phyloP scores from a whole-genome alignment of 1,140 invertebrate species.

The Drosophila athabasca region DNA sequence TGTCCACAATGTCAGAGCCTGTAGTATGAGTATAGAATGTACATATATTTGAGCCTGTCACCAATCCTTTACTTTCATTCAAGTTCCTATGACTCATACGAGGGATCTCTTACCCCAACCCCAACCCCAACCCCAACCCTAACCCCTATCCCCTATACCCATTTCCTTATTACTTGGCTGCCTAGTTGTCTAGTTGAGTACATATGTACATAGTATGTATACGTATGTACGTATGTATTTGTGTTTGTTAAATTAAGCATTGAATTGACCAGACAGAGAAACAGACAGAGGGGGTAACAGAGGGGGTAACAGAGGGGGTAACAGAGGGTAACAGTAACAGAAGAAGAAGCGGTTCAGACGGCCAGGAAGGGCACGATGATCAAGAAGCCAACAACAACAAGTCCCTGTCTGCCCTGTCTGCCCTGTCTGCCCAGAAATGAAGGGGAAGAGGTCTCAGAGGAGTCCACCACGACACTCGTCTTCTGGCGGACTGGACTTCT shows the following conservation, averaged over 20 bases:
- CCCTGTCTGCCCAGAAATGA: background rate
- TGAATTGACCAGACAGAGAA: slow-evolving; percentile 7
- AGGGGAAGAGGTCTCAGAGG: background rate
- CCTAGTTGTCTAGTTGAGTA: too few relatives aligned
- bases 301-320: background rate
- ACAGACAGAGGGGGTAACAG: too few relatives aligned
- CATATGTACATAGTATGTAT: background rate
- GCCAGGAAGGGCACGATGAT: background rate
- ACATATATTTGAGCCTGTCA: too few relatives aligned
- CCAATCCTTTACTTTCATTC: too few relatives aligned
- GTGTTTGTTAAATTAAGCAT: slow-evolving; percentile 63
- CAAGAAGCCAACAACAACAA: background rate
- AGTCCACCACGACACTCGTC: slow-evolving; percentile 3
- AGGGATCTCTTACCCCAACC: too few relatives aligned
- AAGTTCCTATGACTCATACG: too few relatives aligned
- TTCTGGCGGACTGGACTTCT: background rate
- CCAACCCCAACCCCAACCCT: too few relatives aligned
- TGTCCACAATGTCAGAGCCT: too few relatives aligned
- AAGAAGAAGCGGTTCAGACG: slow-evolving; percentile 5
- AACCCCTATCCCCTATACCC: too few relatives aligned
- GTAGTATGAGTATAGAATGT: too few relatives aligned
- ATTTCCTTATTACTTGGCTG: too few relatives aligned
- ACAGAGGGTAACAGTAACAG: background rate
- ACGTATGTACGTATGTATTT: background rate
- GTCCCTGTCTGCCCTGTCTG: too few relatives aligned